Percentiles rank a stretch among this genome's conserved stretches.
phyloP scores from a whole-genome alignment of 1,140 invertebrate genomes.

The Melitaea cinxia region DNA sequence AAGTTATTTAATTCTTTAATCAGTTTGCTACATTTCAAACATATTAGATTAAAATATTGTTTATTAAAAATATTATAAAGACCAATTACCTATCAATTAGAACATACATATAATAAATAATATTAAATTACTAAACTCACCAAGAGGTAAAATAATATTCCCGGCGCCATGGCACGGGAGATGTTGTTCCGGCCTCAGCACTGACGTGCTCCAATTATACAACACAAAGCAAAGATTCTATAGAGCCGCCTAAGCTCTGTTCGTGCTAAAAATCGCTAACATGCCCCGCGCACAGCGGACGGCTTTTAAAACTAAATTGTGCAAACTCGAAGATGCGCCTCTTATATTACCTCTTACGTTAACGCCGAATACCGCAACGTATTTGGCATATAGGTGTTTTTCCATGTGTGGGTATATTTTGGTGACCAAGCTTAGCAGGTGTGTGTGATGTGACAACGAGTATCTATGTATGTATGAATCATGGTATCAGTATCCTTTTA shows the following conservation, averaged over 20 bases:
- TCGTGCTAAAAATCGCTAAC: slow-evolving; percentile 65
- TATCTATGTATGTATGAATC: slow-evolving; percentile 25
- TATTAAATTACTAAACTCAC: slow-evolving; percentile 48
- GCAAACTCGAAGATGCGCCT: slow-evolving; percentile 78
- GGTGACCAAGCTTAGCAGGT: slow-evolving; percentile 49
- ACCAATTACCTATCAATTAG: no score
- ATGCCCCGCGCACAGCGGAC: slow-evolving; percentile 70
- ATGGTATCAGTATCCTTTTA: slow-evolving; percentile 41
- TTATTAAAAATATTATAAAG: no score
- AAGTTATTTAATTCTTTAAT: no score
- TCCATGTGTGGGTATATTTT: slow-evolving; percentile 64
- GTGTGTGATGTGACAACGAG: slow-evolving; percentile 30
- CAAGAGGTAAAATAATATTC: slow-evolving; percentile 65
- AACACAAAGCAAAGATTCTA: slow-evolving; percentile 55
- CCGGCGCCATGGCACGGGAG: slow-evolving; percentile 74
- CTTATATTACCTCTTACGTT: slow-evolving; percentile 80
- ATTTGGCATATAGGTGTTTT: slow-evolving; percentile 66
- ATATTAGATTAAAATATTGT: no score
- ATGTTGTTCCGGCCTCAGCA: slow-evolving; percentile 48
- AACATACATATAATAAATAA: no score
- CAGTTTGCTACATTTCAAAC: no score
- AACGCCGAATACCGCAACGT: slow-evolving; percentile 75
- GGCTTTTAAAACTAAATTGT: slow-evolving; percentile 78
- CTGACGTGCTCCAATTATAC: slow-evolving; percentile 44
- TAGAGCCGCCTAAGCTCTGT: slow-evolving; percentile 53